Evolutionary conservation across 2,797 vertebrate genomes (phyloP).

Genomic region (Ceryle rudis): DNA sequence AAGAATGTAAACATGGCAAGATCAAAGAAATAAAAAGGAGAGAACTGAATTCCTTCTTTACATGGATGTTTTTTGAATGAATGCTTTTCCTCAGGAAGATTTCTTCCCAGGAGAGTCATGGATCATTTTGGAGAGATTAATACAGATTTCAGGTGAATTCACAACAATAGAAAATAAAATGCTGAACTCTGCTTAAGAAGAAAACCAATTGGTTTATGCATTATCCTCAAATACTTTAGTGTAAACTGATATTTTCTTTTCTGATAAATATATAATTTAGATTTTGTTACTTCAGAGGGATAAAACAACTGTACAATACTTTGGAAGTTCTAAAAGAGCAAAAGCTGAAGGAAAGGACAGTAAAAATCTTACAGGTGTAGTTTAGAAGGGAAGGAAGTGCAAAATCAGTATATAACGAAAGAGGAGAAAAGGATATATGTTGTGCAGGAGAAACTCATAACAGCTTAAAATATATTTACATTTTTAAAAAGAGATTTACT

Average conservation of each 20-base stretch:
- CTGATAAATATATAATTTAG: background rate
- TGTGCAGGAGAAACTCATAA: background rate
- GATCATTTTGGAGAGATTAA: background rate
- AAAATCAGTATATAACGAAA: background rate
- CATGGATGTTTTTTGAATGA: background rate
- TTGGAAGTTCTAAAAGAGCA: background rate
- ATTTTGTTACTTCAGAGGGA: background rate
- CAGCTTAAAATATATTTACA: background rate
- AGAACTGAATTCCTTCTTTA: background rate
- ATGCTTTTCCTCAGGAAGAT: background rate
- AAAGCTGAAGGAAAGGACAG: background rate
- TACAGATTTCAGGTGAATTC: background rate
- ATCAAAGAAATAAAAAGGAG: background rate
- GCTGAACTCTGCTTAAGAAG: background rate
- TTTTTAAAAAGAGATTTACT: background rate
- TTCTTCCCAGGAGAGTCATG: background rate
- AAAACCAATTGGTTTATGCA: background rate
- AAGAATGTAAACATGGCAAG: background rate
- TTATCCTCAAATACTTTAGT: background rate
- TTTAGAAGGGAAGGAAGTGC: background rate
- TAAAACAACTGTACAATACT: background rate
- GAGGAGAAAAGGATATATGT: background rate
- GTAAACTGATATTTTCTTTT: background rate
- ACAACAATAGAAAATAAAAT: background rate
- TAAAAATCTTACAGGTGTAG: background rate